phyloP scores from a whole-genome alignment of 2,888 invertebrate genomes.

The Homarus gammarus region DNA sequence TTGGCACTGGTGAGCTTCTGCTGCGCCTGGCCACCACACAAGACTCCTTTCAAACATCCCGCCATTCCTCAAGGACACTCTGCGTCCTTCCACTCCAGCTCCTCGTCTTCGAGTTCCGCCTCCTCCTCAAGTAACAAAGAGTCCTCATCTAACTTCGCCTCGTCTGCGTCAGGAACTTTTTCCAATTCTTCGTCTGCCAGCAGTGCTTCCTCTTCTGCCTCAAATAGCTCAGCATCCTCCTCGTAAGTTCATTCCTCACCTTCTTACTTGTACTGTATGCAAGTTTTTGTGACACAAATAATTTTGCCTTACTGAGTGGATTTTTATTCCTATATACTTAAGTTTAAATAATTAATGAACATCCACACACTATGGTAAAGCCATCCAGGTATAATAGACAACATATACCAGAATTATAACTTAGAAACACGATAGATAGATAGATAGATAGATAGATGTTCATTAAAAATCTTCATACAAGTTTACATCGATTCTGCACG shows the following conservation, averaged over 20 bases:
- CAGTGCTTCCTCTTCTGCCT: not conserved
- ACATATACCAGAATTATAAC: no score
- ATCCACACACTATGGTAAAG: no score
- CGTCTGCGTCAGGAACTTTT: not conserved
- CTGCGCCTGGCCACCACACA: not conserved
- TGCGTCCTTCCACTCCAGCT: not conserved
- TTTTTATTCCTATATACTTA: no score
- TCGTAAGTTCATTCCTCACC: not conserved
- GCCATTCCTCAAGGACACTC: not conserved
- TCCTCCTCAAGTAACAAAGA: not conserved
- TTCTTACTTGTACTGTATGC: no score
- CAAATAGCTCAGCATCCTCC: not conserved
- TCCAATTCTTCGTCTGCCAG: not conserved
- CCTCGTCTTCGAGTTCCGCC: conserved; percentile 10
- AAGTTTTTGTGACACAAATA: no score
- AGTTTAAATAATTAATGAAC: no score
- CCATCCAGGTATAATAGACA: no score
- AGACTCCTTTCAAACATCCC: not conserved
- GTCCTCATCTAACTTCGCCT: not conserved
- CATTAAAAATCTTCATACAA: no score
- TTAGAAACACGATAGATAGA: no score
- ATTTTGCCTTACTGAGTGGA: no score
- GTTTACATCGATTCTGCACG: no score
- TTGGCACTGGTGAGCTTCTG: not conserved
- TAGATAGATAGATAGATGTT: no score